These are phyloP conservation scores for Embidobia sp. DNA, from an alignment of 2,888 invertebrate genomes.

Conservation along the genomic window DNA sequence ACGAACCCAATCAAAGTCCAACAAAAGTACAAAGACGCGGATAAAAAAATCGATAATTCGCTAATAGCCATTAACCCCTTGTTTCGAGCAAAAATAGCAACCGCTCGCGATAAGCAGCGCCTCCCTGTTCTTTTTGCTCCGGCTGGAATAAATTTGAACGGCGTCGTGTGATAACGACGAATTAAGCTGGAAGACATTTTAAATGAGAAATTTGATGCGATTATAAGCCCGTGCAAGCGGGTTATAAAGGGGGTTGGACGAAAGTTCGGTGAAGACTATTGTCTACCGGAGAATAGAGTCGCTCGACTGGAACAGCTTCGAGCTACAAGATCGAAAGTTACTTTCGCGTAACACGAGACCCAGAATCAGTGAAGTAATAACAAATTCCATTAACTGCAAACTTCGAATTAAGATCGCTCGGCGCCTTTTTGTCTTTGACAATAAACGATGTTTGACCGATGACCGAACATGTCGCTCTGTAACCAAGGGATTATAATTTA, in stretches of 20 bases:
- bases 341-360: slow-evolving; percentile 47
- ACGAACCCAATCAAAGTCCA: slow-evolving; percentile 10
- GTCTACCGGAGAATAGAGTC: slow-evolving; percentile 44
- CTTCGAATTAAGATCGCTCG: too few species aligned
- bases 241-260: slow-evolving; percentile 20
- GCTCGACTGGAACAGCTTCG: slow-evolving; percentile 24
- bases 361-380: slow-evolving; percentile 51
- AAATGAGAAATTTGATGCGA: slow-evolving; percentile 45
- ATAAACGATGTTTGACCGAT: too few species aligned
- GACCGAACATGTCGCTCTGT: too few species aligned
- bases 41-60: slow-evolving; percentile 41
- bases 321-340: slow-evolving; percentile 50
- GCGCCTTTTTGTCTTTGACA: too few species aligned
- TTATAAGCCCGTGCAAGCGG: slow-evolving; percentile 39
- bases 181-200: slow-evolving; percentile 27
- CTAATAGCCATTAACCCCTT: slow-evolving; percentile 48
- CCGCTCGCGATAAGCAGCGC: slow-evolving; percentile 18
- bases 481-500: too few species aligned
- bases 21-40: slow-evolving; percentile 8
- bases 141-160: slow-evolving; percentile 21
- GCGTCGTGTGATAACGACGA: slow-evolving; percentile 36
- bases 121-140: neutral
- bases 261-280: slow-evolving; percentile 36
- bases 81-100: slow-evolving; percentile 45
- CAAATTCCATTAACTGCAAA: slow-evolving; percentile 50